Evolutionary conservation across 2,888 invertebrate species (phyloP).

Genomic region (Polydrusus tereticollis): DNA sequence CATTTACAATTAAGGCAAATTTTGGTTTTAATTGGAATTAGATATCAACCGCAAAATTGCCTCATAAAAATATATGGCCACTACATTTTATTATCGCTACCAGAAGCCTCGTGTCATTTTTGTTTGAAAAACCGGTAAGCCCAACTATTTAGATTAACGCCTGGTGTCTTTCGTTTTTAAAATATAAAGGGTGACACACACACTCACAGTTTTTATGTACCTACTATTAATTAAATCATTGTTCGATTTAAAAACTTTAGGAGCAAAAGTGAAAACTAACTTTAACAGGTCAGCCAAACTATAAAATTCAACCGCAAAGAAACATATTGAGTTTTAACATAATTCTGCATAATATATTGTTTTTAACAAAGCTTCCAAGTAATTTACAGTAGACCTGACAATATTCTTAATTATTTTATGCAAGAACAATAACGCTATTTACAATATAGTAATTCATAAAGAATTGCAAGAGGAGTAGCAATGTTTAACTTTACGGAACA

Average conservation of each 20-base stretch:
- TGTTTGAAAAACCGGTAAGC: no score
- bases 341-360: slow-evolving; percentile 17
- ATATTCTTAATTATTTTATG: slow-evolving; percentile 15
- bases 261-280: no score
- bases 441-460: not conserved
- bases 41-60: not conserved
- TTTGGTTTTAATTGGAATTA: not conserved
- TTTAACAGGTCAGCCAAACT: not conserved
- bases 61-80: not conserved
- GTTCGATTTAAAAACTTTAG: no score
- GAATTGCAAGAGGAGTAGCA: not conserved
- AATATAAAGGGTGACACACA: no score
- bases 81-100: not conserved
- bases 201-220: no score
- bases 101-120: no score
- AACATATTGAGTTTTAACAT: not conserved
- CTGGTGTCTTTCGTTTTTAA: no score
- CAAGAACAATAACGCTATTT: not conserved
- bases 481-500: no score
- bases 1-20: not conserved
- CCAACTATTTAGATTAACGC: no score
- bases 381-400: slow-evolving; percentile 16
- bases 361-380: slow-evolving; percentile 12
- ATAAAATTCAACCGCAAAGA: not conserved
- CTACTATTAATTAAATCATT: no score